Evolutionary conservation across 2,888 invertebrate species (phyloP), one percentile per base, ranked within the genome.

Genomic region (Drosophila yooni): DNA sequence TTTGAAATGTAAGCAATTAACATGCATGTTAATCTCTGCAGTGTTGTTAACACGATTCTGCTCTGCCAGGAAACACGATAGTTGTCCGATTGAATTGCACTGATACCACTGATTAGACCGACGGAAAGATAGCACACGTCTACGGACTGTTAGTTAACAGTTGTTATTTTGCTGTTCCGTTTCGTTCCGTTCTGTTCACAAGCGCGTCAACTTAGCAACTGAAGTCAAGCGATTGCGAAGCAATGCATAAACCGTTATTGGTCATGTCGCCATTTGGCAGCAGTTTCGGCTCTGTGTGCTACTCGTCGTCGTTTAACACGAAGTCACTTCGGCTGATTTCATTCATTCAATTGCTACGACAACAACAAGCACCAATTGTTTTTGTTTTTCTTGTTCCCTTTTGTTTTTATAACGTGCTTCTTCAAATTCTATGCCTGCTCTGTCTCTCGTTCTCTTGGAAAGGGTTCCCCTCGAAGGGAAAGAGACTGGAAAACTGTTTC

Each of bases 331-430:
- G 74, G 66, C 50, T 71, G 53, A 70, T 79, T 84, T 88, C 88
- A 86, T 85, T 85, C 88, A 88, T 86, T 80, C 86, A 84, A 25
- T 87, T 54, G 75, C 74, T 75, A 57, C 54, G 68, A 69, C 85
- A 75, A 67, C 54, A 51, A 52, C 58, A 33, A 13, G 21, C 21
- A 46, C 25, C 50, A 27, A 29, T 38, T 61, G 59, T 53, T 68
- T 60, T 73, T 77, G 69, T 81, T 79, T 53, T 83, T 86, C 82
- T 72, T 82, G 75, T 66, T 86, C 78, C 51, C 61, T 84, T 83
- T 83, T 88, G 85, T 88, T 89, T 86, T 86, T 81, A 88, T 83
- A 83, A 78, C 86, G 82, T 86, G 78, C 72, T 85, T 88, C 85
- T 82, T 66, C 38, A 59, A 64, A 66, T 54, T 68, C 34, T 36